Percentiles rank a stretch among this genome's conserved stretches.
Evolutionary conservation across 2,888 invertebrate species (phyloP).

Genomic region (Acleris literana): DNA sequence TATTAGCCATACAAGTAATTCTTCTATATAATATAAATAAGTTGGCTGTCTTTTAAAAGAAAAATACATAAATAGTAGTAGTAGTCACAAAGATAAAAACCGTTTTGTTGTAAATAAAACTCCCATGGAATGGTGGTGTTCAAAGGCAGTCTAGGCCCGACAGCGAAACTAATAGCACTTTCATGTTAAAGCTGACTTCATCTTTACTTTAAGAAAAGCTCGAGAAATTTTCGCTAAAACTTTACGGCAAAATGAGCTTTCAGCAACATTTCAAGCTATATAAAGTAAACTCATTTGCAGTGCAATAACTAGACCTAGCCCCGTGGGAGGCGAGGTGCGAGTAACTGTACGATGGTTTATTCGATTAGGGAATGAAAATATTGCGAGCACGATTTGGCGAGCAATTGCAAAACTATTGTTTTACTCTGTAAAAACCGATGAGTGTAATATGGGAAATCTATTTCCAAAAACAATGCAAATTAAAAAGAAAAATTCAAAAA

Average conservation of each 20-base stretch:
- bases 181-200: slow-evolving; percentile 34
- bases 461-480: too few species aligned
- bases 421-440: not conserved
- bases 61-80: too few species aligned
- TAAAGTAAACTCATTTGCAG: slow-evolving; percentile 35
- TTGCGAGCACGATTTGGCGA: not conserved
- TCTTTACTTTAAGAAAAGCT: slow-evolving; percentile 32
- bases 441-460: not conserved
- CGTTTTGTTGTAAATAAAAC: too few species aligned
- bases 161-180: slow-evolving; percentile 29
- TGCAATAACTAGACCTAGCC: slow-evolving; percentile 35
- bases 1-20: too few species aligned
- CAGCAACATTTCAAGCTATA: slow-evolving; percentile 36
- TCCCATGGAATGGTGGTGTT: not conserved
- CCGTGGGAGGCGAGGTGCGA: slow-evolving; percentile 22
- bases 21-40: too few species aligned
- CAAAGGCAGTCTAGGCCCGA: slow-evolving; percentile 22
- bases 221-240: slow-evolving; percentile 28
- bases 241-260: slow-evolving; percentile 34
- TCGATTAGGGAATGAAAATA: slow-evolving; percentile 14
- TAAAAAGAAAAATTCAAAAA: too few species aligned
- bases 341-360: slow-evolving; percentile 16
- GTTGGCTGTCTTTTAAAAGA: too few species aligned
- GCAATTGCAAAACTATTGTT: not conserved
- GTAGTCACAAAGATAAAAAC: too few species aligned